Evolutionary conservation across 1,140 invertebrate species (phyloP), one percentile per base, ranked within the genome.

Genomic region (Zaprionus ghesquierei): DNA sequence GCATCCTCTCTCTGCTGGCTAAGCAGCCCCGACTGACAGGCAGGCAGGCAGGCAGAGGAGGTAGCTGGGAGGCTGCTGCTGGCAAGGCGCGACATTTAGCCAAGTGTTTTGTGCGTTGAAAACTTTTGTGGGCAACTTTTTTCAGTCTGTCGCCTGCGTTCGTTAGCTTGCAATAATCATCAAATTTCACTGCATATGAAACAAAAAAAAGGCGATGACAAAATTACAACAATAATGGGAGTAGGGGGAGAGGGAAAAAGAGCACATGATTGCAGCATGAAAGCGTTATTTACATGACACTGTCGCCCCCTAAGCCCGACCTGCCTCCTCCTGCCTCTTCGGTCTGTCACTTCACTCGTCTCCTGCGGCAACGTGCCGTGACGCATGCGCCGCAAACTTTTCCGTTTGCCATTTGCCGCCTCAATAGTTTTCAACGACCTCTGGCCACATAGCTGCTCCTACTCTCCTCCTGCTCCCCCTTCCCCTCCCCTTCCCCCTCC

Each of bases 141-240:
- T 77, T n/a, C n/a, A n/a, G n/a, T n/a, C n/a, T 29, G 50, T 66
- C 29, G 20, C 13, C 64, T 66, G 44, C 73, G 12, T 46, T 15
- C 38, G 2, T 13, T 44, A 15, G n/a, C 15, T 18, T 18, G 72
- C 79, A 89, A 79, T 79, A 87, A 87, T 89, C 80, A 87, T 87
- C 84, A 87, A 87, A 89, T 89, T 87, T 87, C 66, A 87, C 73
- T 79, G 79, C 79, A 89, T 89, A 84, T 82, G 76, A 89, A 84
- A 87, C 84, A 89, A 82, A 81, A 87, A 87, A 82, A n/a, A n/a
- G n/a, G 53, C 60, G 44, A 68, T 66, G 13, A 15, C 50, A 58
- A 51, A 56, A 75, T 62, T 79, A 86, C 70, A 69, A 38, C 25
- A 46, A 49, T 3, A 44, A 58, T 1, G 10, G 49, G 10, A 23